phyloP scores from a whole-genome alignment of 2,888 invertebrate species.

The Horisme vitalbata region DNA sequence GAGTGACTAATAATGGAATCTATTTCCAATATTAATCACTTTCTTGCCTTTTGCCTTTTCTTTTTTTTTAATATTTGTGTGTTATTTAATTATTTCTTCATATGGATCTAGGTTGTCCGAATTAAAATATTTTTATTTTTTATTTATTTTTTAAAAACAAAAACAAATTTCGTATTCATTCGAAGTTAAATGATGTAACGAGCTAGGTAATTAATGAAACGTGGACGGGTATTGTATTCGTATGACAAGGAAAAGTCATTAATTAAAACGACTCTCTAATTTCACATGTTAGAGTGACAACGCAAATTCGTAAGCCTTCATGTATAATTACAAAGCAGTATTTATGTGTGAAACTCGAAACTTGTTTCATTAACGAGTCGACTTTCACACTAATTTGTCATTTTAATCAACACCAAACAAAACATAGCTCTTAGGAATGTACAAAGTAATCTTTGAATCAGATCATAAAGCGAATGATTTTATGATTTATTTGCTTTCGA shows the following conservation, averaged over 20 bases:
- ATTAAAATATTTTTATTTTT: no score
- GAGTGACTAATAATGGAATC: no score
- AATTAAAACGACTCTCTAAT: conserved; percentile 71
- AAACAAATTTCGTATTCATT: no score
- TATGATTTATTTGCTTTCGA: conserved; percentile 67
- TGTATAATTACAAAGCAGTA: conserved; percentile 67
- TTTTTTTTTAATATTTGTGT: no score
- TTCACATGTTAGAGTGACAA: conserved; percentile 69
- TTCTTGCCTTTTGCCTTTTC: no score
- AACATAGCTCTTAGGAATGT: conserved; percentile 23
- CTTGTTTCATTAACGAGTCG: conserved; percentile 57
- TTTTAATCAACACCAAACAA: conserved; percentile 60
- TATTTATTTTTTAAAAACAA: no score
- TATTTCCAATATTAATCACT: no score
- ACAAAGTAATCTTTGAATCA: conserved; percentile 54
- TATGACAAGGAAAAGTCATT: conserved; percentile 61
- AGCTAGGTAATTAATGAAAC: conserved; percentile 37
- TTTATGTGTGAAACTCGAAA: conserved; percentile 60
- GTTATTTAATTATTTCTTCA: no score
- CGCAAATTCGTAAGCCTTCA: conserved; percentile 61
- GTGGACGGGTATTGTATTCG: conserved; percentile 42
- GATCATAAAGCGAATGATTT: conserved; percentile 58
- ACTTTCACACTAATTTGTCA: conserved; percentile 67
- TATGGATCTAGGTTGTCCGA: no score
- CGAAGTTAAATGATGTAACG: conserved; percentile 14